Percentiles rank a stretch among this genome's conserved stretches.
phyloP scores from a whole-genome alignment of 1,140 invertebrate genomes.

The Atta cephalotes region DNA sequence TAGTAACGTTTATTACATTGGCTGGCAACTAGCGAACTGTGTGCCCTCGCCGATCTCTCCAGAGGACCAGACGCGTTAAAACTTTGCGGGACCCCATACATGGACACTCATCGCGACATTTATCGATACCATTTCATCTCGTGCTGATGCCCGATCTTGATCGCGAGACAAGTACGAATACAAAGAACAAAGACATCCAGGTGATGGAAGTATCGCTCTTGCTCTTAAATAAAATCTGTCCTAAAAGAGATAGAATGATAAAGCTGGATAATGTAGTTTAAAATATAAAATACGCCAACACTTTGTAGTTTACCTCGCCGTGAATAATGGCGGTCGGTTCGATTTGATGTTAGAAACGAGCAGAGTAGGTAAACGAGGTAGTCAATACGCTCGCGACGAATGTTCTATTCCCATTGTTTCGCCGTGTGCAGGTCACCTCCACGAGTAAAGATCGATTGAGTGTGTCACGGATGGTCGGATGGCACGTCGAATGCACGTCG shows the following conservation, averaged over 20 bases:
- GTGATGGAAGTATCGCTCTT: neutral
- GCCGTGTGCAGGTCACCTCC: constrained; percentile 49
- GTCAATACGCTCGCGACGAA: constrained; percentile 54
- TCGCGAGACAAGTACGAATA: neutral
- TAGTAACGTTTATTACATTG: constrained; percentile 84
- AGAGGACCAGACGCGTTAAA: constrained; percentile 11
- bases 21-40: constrained; percentile 62
- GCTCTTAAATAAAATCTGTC: neutral
- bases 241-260: neutral
- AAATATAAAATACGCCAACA: neutral
- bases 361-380: constrained; percentile 54
- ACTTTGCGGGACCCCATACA: neutral
- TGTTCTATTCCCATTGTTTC: constrained; percentile 57
- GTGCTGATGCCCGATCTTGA: neutral
- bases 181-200: constrained; percentile 20
- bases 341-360: constrained; percentile 52
- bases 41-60: constrained; percentile 35
- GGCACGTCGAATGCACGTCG: constrained; percentile 6
- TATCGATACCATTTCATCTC: constrained; percentile 28
- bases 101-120: constrained; percentile 1
- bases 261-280: neutral
- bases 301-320: neutral
- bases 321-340: constrained; percentile 37
- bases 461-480: constrained; percentile 33
- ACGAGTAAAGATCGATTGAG: constrained; percentile 50